phyloP scores from a whole-genome alignment of 2,113 vertebrate species.

The Macrotis lagotis region DNA sequence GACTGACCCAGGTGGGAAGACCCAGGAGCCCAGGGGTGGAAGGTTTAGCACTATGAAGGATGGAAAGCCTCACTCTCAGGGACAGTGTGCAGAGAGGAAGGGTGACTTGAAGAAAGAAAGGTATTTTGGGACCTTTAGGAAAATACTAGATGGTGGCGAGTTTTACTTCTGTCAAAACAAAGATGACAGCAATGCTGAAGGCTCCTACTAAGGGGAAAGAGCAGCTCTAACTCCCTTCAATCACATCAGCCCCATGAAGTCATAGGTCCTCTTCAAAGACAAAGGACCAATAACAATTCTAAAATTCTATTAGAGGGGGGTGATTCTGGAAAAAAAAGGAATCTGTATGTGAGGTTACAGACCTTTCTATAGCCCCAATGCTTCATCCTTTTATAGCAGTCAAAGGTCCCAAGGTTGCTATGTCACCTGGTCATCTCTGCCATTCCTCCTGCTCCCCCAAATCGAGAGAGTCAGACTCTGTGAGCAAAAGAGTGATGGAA shows the following conservation, averaged over 20 bases:
- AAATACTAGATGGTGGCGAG: neutral
- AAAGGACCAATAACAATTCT: too few relatives aligned
- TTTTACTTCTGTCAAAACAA: fast-evolving
- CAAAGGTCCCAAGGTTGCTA: neutral
- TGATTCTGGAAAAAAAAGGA: neutral
- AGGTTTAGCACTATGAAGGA: neutral
- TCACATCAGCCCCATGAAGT: too few relatives aligned
- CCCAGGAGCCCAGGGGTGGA: neutral
- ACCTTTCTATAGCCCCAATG: too few relatives aligned
- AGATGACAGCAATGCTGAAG: neutral
- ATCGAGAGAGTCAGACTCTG: neutral
- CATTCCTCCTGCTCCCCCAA: neutral
- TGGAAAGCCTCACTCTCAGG: neutral
- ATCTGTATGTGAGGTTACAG: too few relatives aligned
- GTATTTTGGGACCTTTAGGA: neutral
- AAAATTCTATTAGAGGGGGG: neutral
- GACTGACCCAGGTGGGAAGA: too few relatives aligned
- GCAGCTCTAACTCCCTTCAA: too few relatives aligned
- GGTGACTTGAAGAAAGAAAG: neutral
- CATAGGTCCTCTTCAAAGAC: too few relatives aligned
- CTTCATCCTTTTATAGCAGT: neutral
- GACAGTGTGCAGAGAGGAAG: neutral
- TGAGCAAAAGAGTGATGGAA: neutral
- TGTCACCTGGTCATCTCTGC: fast-evolving
- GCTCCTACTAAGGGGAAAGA: too few relatives aligned